A percentile compares a stretch with the other conserved stretches of the same genome.
phyloP scores from a whole-genome alignment of 2,113 vertebrate species.

The Falco punctatus region DNA sequence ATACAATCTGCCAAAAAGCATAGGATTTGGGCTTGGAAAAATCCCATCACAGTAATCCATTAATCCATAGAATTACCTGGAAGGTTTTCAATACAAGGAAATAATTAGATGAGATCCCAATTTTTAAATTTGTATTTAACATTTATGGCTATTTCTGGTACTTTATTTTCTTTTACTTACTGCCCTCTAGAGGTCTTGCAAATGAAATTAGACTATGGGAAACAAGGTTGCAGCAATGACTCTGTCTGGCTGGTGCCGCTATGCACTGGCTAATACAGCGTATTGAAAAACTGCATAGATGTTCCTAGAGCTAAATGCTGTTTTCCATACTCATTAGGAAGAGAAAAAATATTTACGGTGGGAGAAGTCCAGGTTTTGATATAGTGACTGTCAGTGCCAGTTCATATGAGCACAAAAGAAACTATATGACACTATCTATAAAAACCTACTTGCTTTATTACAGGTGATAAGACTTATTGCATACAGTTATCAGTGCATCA shows the following conservation, averaged over 20 bases:
- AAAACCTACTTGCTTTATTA: not conserved
- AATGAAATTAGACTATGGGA: not conserved
- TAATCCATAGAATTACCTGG: constrained; percentile 32
- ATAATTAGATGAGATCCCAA: not conserved
- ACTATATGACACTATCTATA: not conserved
- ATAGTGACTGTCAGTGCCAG: not conserved
- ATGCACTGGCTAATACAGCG: not conserved
- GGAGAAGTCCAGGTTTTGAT: not conserved
- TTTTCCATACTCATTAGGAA: not conserved
- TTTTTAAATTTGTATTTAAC: not conserved
- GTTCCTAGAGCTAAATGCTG: not conserved
- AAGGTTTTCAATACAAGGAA: constrained; percentile 1
- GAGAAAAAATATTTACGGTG: not conserved
- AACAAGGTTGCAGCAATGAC: not conserved
- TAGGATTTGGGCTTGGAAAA: not conserved
- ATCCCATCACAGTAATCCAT: constrained; percentile 9
- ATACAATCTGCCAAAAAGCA: not conserved
- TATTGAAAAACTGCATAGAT: not conserved
- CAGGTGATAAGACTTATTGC: not conserved
- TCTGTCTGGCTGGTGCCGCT: not conserved
- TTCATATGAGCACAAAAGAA: not conserved
- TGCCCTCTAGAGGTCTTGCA: constrained; percentile 69
- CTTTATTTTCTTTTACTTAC: constrained; percentile 65
- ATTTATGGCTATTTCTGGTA: not conserved
- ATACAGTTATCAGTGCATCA: not conserved